Evolutionary conservation across 2,797 vertebrate species (phyloP).

Genomic region (Enteromius anoplus): DNA sequence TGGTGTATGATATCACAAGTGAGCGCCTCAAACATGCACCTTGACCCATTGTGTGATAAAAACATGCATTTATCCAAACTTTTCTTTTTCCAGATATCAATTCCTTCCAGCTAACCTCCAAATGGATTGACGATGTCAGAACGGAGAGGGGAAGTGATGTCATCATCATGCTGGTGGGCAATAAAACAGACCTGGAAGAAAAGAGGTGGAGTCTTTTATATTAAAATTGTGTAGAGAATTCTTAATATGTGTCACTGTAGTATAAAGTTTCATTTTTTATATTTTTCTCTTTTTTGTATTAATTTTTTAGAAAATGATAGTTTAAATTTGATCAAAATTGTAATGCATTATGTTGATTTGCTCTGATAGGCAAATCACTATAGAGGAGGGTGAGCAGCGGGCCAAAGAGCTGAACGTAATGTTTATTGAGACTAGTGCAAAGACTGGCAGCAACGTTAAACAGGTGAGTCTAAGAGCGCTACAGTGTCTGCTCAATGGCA

Average conservation of each 20-base stretch:
- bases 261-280: background rate
- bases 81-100: conserved; percentile 82
- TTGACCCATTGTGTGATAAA: background rate
- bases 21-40: conserved; percentile 61
- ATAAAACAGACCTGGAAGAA: conserved; percentile 93
- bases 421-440: conserved; percentile 95
- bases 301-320: background rate
- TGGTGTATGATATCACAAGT: conserved; percentile 95
- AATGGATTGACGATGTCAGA: conserved; percentile 94
- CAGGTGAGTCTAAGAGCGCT: conserved; percentile 78
- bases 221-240: background rate
- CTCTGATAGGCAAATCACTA: conserved; percentile 86
- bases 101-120: conserved; percentile 93
- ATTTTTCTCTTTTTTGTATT: background rate
- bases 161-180: conserved; percentile 94
- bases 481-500: conserved; percentile 11
- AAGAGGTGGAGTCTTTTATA: conserved; percentile 80
- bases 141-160: conserved; percentile 94
- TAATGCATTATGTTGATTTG: conserved; percentile 48
- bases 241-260: background rate
- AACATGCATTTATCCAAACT: background rate
- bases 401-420: conserved; percentile 94
- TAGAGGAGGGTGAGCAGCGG: conserved; percentile 90
- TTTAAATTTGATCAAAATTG: background rate
- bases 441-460: conserved; percentile 94